Conservation (phyloP, 2,113 vertebrate species). For the Periophthalmodon schlosseri region DNA sequence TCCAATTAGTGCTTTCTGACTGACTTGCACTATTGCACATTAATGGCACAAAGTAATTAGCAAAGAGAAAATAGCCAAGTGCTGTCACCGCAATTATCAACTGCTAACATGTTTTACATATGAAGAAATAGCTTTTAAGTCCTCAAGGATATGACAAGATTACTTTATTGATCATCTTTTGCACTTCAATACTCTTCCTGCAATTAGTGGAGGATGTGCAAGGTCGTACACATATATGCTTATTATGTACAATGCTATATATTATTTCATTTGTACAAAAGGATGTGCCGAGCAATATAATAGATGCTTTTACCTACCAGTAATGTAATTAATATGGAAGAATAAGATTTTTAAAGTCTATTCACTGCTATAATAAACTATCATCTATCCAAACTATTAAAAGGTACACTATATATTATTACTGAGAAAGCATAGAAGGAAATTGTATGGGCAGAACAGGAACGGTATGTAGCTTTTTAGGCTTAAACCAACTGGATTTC, state of each 20-base stretch:
- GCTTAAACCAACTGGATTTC: too few species aligned
- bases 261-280: neutral
- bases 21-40: slow-evolving; percentile 41
- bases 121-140: slow-evolving; percentile 32
- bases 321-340: neutral
- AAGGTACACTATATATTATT: too few species aligned
- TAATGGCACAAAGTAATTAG: slow-evolving; percentile 65
- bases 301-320: neutral
- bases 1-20: slow-evolving; percentile 59
- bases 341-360: neutral
- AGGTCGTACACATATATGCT: neutral
- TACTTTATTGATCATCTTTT: slow-evolving; percentile 1
- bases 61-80: slow-evolving; percentile 58
- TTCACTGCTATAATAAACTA: too few species aligned
- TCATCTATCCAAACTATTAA: too few species aligned
- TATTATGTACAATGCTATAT: neutral
- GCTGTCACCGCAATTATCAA: slow-evolving; percentile 50
- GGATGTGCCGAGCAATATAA: neutral
- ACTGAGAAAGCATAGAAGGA: too few species aligned
- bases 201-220: neutral
- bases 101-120: slow-evolving; percentile 39
- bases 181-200: neutral
- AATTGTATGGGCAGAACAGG: too few species aligned
- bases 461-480: too few species aligned
- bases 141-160: slow-evolving; percentile 38